Evolutionary conservation across 2,888 invertebrate genomes (phyloP).

Genomic region (Caradrina kadenii): DNA sequence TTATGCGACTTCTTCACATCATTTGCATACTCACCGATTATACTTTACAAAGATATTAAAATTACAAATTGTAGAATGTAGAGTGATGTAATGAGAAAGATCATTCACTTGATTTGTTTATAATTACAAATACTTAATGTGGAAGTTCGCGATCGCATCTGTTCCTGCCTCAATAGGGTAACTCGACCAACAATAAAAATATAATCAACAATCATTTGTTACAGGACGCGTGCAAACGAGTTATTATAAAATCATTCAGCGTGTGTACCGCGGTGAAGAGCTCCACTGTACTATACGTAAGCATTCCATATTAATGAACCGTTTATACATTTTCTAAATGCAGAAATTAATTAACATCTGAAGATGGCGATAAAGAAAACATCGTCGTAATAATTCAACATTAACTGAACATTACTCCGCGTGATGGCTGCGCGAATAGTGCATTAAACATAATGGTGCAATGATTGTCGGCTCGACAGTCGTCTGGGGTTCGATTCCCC

Average conservation of each 20-base stretch:
- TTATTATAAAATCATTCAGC: not conserved
- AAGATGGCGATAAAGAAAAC: constrained; percentile 10
- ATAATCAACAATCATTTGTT: not conserved
- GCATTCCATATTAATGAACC: constrained; percentile 19
- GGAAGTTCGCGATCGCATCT: not conserved
- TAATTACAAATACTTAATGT: not conserved
- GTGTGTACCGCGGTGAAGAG: not conserved
- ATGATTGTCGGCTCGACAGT: not conserved
- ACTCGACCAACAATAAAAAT: not conserved
- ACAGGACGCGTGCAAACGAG: not conserved
- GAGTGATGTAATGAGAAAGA: constrained; percentile 6
- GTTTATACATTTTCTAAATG: constrained; percentile 12
- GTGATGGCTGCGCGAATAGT: constrained; percentile 3
- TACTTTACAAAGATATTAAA: not conserved
- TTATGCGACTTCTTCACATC: not conserved
- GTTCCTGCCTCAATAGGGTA: not conserved
- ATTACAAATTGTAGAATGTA: constrained; percentile 2
- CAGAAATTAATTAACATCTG: constrained; percentile 22
- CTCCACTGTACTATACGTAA: not conserved
- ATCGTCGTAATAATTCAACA: not conserved
- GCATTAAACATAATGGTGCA: constrained; percentile 1
- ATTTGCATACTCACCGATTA: constrained; percentile 12
- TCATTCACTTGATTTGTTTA: constrained; percentile 1
- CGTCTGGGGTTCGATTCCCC: constrained; percentile 1
- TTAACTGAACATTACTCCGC: constrained; percentile 3